Evolutionary conservation across 2,797 vertebrate species (phyloP), one percentile per base, ranked within the genome.

Genomic region (Tragelaphus oryx): DNA sequence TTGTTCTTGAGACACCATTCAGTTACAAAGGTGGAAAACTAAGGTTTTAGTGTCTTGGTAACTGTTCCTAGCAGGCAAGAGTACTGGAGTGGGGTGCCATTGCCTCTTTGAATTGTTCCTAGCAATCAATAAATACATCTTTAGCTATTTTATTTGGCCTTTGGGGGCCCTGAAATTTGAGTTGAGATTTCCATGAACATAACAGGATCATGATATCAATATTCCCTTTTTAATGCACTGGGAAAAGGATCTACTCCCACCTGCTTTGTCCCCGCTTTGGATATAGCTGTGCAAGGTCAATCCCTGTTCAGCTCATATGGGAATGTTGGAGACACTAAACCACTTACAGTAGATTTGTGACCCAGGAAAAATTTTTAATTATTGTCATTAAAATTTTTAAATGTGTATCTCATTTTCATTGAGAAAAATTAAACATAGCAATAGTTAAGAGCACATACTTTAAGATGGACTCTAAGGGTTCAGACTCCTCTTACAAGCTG

Each of bases 91-190:
- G 41, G 41, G 41, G 41, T 41, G 41, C 41, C 41, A 41, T 41
- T 41, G 41, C 41, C 41, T 41, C 41, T 41, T 4, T 41, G 41
- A 94, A 91, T 54, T 79, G 52, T 87, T 94, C 33, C 57, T 50
- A 83, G 20, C 33, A 87, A 95, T 97, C 95, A 87, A 95, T 92
- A 96, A 97, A 86, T 71, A 44, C 1, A 76, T 91, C 57, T 79
- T 95, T 86, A 84, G 83, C 48, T 33, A 60, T 93, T 95, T 97
- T 37, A 60, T 86, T 87, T 87, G 68, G 60, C 37, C 88, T 93
- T 95, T 71, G 24, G 86, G 41, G 93, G 90, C 28, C 24, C 11
- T 44, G 30, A 57, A 89, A 86, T 93, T 89, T 28, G n/a, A 96
- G 13, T 48, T 74, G 44, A 81, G 60, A 91, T 89, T 94, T 17